A percentile compares a stretch with the other conserved stretches of the same genome.
phyloP scores from a whole-genome alignment of 2,113 vertebrate genomes.

The Eulemur macaco region DNA sequence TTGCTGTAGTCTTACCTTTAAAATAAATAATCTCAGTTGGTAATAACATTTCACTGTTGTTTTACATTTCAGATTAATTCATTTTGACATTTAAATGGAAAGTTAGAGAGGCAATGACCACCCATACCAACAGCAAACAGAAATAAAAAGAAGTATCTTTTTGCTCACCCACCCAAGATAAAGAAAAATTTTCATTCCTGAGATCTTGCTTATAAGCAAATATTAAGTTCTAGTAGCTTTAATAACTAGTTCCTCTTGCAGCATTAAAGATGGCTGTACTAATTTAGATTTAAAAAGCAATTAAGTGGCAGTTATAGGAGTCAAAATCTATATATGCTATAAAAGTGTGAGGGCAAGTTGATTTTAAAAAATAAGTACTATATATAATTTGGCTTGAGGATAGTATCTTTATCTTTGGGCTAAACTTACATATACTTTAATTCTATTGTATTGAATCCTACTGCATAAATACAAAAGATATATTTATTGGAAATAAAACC shows the following conservation, averaged over 20 bases:
- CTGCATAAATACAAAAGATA: not conserved
- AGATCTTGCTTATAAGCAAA: slow-evolving; percentile 37
- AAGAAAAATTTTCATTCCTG: not conserved
- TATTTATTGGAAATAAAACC: not conserved
- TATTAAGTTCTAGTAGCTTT: slow-evolving; percentile 5
- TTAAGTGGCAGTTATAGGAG: slow-evolving; percentile 13
- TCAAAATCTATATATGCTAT: not conserved
- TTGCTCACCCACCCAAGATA: not conserved
- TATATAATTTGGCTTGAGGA: not conserved
- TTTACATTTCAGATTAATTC: slow-evolving; percentile 53
- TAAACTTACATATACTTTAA: slow-evolving; percentile 16
- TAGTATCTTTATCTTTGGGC: slow-evolving; percentile 15
- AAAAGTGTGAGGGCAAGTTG: not conserved
- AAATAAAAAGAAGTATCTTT: not conserved
- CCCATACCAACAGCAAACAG: not conserved
- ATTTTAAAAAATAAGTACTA: not conserved
- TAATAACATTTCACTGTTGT: slow-evolving; percentile 24
- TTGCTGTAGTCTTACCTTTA: not conserved
- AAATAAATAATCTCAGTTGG: slow-evolving; percentile 41
- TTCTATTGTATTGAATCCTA: not conserved
- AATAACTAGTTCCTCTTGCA: not conserved
- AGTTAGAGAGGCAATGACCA: slow-evolving; percentile 7
- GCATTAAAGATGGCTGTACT: not conserved
- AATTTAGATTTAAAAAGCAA: not conserved
- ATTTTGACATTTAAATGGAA: slow-evolving; percentile 41